A percentile compares a stretch with the other conserved stretches of the same genome.
These are phyloP conservation scores for Eurystomus gularis DNA, from an alignment of 2,113 vertebrate species.

Conservation along the genomic window DNA sequence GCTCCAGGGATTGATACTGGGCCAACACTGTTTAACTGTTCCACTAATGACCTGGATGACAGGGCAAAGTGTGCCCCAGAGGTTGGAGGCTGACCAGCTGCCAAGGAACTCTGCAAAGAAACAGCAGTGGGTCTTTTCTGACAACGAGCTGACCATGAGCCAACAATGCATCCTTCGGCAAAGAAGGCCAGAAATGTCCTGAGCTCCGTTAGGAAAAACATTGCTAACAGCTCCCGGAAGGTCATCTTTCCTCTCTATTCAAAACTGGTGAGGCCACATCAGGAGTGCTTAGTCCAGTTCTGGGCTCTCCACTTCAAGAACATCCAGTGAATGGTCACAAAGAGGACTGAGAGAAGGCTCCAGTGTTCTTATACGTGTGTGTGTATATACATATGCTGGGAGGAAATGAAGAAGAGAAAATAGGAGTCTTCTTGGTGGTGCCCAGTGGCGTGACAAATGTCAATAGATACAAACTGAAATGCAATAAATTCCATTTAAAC, in stretches of 20 bases:
- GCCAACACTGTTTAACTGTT: not conserved
- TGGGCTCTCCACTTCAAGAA: no score
- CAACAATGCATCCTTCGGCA: not conserved
- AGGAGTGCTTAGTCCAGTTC: accelerated
- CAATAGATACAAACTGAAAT: not conserved
- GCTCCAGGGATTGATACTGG: not conserved
- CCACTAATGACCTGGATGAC: not conserved
- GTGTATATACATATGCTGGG: accelerated
- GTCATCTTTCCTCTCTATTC: not conserved
- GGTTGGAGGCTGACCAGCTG: accelerated
- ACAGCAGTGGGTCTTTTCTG: not conserved
- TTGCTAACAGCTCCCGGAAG: not conserved
- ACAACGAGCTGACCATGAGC: accelerated
- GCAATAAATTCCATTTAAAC: not conserved
- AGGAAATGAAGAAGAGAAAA: not conserved
- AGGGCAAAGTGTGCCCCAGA: no score
- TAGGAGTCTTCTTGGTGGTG: not conserved
- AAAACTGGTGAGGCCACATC: not conserved
- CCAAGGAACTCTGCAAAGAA: not conserved
- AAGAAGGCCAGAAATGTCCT: not conserved
- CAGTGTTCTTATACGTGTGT: not conserved
- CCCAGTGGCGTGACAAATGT: not conserved
- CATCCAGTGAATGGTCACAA: not conserved
- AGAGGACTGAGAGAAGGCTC: not conserved
- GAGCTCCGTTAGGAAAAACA: not conserved